phyloP scores from a whole-genome alignment of 2,797 vertebrate species.

The Fratercula arctica region DNA sequence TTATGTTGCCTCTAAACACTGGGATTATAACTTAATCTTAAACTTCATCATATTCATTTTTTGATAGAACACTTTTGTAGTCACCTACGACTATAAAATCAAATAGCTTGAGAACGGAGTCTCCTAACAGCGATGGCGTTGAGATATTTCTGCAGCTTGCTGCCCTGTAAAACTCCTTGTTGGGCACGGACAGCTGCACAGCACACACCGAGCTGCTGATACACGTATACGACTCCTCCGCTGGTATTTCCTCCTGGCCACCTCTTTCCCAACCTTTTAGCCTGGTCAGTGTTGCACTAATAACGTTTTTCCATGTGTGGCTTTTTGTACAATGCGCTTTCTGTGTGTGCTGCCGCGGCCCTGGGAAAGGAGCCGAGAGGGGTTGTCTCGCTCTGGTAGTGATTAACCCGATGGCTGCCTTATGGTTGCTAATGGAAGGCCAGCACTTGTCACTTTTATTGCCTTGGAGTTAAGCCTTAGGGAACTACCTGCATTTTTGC shows the following conservation, averaged over 20 bases:
- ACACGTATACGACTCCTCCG: rapidly evolving
- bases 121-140: neutral
- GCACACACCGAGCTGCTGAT: neutral
- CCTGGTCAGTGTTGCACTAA: neutral
- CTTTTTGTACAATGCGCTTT: conserved; percentile 1
- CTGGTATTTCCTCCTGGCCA: conserved; percentile 3
- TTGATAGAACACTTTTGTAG: neutral
- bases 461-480: neutral
- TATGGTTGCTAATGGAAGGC: neutral
- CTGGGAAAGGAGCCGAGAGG: neutral
- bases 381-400: neutral
- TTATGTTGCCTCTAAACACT: neutral
- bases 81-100: neutral
- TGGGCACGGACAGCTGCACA: neutral
- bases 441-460: neutral
- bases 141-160: neutral
- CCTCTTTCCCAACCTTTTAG: neutral
- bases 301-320: neutral
- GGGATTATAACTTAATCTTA: neutral
- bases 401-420: conserved; percentile 8
- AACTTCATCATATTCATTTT: neutral
- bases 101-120: neutral
- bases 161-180: neutral
- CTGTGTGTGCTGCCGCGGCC: neutral
- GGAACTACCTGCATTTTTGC: neutral